Conservation (phyloP, 92 coral and sea anemone genomes). For the Heteractis magnifica region DNA sequence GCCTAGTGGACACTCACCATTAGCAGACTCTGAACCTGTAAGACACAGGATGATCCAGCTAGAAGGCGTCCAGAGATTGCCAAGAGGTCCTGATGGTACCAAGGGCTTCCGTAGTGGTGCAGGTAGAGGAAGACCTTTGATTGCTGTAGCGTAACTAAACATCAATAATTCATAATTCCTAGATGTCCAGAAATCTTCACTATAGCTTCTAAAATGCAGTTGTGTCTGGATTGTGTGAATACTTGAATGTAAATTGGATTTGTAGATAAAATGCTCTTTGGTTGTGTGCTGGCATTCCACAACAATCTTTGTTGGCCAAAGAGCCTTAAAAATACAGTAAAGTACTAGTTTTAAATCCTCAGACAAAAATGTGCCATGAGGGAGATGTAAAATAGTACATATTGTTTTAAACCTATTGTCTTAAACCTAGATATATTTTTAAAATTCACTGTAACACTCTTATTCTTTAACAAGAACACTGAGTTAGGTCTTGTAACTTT, state of each 20-base stretch:
- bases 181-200: background rate
- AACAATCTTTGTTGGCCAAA: background rate
- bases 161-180: background rate
- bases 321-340: background rate
- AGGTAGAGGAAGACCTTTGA: conserved; percentile 85
- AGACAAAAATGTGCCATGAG: background rate
- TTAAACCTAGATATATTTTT: no score
- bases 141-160: conserved; percentile 70
- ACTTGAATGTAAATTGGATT: background rate
- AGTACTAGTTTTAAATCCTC: background rate
- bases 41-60: conserved; percentile 88
- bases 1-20: conserved; percentile 65
- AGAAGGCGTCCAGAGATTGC: conserved; percentile 87
- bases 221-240: background rate
- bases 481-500: no score
- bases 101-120: conserved; percentile 74
- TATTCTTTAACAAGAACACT: no score
- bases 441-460: no score
- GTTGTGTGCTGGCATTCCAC: conserved; percentile 5
- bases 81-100: conserved; percentile 98
- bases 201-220: background rate
- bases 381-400: background rate
- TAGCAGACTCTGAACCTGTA: conserved; percentile 72
- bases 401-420: no score
- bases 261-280: conserved; percentile 4